phyloP scores from a whole-genome alignment of 2,888 invertebrate species.

The Eupeodes latifasciatus region DNA sequence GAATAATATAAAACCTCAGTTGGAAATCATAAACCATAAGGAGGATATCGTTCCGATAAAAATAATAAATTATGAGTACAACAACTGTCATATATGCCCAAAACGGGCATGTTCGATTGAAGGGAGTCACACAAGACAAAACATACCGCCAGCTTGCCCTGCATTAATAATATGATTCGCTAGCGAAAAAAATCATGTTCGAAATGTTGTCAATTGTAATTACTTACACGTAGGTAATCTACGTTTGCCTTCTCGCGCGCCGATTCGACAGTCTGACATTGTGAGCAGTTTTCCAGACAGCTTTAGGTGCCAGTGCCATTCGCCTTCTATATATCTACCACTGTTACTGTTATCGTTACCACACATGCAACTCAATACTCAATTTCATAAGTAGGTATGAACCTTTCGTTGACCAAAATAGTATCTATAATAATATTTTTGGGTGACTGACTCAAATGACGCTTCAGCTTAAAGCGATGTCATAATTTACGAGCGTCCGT shows the following conservation, averaged over 20 bases:
- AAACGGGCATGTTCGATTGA: conserved; percentile 45
- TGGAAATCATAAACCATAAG: not conserved
- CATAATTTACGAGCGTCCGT: conserved; percentile 61
- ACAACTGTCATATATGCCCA: conserved; percentile 31
- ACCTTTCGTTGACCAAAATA: conserved; percentile 47
- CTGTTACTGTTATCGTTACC: not conserved
- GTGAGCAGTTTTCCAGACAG: conserved; percentile 35
- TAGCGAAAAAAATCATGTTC: conserved; percentile 54
- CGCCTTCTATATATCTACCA: not conserved
- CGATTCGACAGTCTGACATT: conserved; percentile 35
- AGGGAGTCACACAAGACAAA: conserved; percentile 40
- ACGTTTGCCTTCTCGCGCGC: conserved; percentile 44
- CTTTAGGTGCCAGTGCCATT: conserved; percentile 23
- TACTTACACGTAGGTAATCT: conserved; percentile 66
- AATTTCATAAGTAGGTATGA: too few species aligned
- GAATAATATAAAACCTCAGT: not conserved
- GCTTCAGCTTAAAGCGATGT: conserved; percentile 59
- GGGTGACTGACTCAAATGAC: conserved; percentile 30
- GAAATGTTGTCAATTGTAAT: conserved; percentile 72
- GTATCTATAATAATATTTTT: conserved; percentile 43
- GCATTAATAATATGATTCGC: conserved; percentile 34
- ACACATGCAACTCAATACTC: conserved; percentile 8
- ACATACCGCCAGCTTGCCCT: conserved; percentile 10
- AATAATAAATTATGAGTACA: conserved; percentile 44
- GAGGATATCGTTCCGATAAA: not conserved